Evolutionary conservation across 2,113 vertebrate genomes (phyloP), one percentile per base, ranked within the genome.

Genomic region (Urocitellus parryii): DNA sequence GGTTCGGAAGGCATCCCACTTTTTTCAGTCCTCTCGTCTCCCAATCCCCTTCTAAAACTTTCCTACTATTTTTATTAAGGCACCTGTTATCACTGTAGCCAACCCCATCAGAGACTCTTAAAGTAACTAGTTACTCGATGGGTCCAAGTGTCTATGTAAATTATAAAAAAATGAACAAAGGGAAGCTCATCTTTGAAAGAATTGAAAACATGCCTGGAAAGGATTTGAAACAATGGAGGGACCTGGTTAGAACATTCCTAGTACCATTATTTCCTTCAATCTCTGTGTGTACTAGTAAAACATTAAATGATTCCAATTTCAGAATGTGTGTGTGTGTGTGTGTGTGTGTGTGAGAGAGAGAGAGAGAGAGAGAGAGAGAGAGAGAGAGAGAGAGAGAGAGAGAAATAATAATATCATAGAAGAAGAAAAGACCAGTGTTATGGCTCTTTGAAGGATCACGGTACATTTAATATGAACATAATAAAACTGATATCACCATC

Each of bases 371-470:
- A 13, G 48, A 51, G 48, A 51, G 48, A 51, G 48, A 51, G 48
- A 51, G 48, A 51, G 48, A 51, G 48, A 51, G 48, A 51, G 48
- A 51, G 48, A 51, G 48, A 13, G 12, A 51, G 48, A 51, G 18
- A 14, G 61, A 65, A 42, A 34, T 61, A 70, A 74, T 73, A 70
- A n/a, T 32, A 68, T 68, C 13, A 74, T 42, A 72, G n/a, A 27
- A 85, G 34, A 86, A 77, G 34, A 86, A 77, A 86, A 24, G 3
- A 58, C 6, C 16, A 80, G 29, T 42, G 29, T 89, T 95, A 83
- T 56, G 4, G 22, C 67, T 6, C 7, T 67, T 63, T 72, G 82
- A 94, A 80, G 1, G 48, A 56, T 82, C 5, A 53, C 24, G 27
- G n/a, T 91, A 9, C 13, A 42, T 22, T 93, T 37, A 34, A 77